Percentiles rank a stretch among this genome's conserved stretches.
Evolutionary conservation across 1,140 invertebrate species (phyloP).

Genomic region (Aricia agestis): DNA sequence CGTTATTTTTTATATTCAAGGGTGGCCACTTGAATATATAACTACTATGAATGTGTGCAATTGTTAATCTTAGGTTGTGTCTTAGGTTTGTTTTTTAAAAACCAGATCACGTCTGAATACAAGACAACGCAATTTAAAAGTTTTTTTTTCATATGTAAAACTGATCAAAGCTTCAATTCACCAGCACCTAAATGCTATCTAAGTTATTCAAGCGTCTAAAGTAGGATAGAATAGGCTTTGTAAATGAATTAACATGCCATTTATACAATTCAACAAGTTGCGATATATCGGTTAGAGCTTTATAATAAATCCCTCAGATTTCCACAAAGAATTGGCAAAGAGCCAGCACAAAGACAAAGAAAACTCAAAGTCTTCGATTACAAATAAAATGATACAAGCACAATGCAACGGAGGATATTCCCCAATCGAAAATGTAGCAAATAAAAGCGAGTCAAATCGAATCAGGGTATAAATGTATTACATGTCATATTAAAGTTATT

Average conservation of each 20-base stretch:
- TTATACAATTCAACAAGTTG: conserved; percentile 38
- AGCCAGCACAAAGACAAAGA: conserved; percentile 31
- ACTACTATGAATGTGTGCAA: too few species aligned
- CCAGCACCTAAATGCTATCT: background rate
- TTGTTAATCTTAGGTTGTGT: too few species aligned
- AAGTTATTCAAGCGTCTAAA: background rate
- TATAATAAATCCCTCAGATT: conserved; percentile 34
- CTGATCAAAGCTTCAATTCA: background rate
- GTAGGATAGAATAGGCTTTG: conserved; percentile 14
- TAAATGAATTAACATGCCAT: background rate
- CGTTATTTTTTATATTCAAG: too few species aligned
- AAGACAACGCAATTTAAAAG: too few species aligned
- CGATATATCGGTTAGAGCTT: conserved; percentile 16
- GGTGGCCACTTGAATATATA: too few species aligned
- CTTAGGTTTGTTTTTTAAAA: too few species aligned
- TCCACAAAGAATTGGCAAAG: conserved; percentile 30
- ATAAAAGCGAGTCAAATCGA: background rate
- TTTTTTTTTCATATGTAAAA: too few species aligned
- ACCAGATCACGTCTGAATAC: too few species aligned
- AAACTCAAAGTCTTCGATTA: conserved; percentile 25
- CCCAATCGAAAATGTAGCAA: background rate
- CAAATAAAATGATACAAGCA: conserved; percentile 19
- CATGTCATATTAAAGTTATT: background rate
- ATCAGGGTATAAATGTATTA: conserved; percentile 1
- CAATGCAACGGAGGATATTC: background rate